Conservation (phyloP, 1,140 invertebrate species). For the Drosophila suzukii region DNA sequence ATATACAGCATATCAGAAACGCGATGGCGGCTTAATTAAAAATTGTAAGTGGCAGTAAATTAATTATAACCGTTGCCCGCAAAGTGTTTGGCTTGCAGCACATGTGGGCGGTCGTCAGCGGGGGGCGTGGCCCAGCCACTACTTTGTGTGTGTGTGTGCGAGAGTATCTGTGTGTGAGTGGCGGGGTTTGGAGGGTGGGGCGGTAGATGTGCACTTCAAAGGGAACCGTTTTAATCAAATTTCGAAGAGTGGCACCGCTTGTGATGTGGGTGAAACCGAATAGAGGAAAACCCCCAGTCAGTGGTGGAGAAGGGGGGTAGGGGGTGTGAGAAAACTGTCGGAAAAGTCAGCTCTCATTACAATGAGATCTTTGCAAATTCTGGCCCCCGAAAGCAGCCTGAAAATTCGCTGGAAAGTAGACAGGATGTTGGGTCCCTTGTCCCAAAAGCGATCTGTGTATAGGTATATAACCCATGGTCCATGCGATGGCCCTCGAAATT, state of each 20-base stretch:
- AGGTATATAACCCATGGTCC: not conserved
- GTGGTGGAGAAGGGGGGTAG: too few relatives aligned
- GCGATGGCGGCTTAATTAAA: conserved; percentile 71
- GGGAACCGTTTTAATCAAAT: conserved; percentile 74
- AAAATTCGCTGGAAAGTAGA: not conserved
- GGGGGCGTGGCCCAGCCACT: conserved; percentile 29
- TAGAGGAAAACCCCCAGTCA: not conserved
- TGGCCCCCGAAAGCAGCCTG: not conserved
- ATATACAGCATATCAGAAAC: conserved; percentile 40
- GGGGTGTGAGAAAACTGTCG: not conserved
- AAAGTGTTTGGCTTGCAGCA: conserved; percentile 78
- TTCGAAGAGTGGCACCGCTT: conserved; percentile 49
- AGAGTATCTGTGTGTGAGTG: conserved; percentile 21
- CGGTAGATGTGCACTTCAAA: conserved; percentile 58
- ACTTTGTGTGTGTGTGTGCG: conserved; percentile 22
- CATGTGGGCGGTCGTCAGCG: conserved; percentile 43
- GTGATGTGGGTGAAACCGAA: conserved; percentile 24
- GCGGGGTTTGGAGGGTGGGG: not conserved
- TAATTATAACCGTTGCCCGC: conserved; percentile 75
- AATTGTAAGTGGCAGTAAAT: conserved; percentile 82
- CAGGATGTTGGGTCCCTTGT: not conserved
- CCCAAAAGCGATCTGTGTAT: conserved; percentile 7
- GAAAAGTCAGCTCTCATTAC: conserved; percentile 36
- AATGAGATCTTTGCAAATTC: conserved; percentile 25
- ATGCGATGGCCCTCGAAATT: conserved; percentile 8